phyloP scores from a whole-genome alignment of 2,888 invertebrate species.

The Neria commutata region DNA sequence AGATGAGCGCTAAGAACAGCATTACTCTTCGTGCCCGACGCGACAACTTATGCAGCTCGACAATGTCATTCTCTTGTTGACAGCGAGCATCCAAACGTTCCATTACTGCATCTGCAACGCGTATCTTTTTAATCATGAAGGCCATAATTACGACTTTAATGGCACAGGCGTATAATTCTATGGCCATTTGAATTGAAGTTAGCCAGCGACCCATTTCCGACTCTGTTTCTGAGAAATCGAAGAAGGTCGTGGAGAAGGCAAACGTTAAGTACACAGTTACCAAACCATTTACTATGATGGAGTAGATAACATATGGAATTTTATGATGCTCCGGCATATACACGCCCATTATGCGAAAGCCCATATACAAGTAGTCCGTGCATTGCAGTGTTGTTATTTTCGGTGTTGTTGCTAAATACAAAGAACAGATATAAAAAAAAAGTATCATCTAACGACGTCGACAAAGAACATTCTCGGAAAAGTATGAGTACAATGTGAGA shows the following conservation, averaged over 20 bases:
- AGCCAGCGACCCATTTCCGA: slow-evolving; percentile 34
- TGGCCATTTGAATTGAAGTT: slow-evolving; percentile 39
- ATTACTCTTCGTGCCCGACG: slow-evolving; percentile 34
- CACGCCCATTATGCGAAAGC: slow-evolving; percentile 32
- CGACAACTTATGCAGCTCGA: slow-evolving; percentile 32
- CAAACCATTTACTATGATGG: slow-evolving; percentile 15
- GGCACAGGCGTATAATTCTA: slow-evolving; percentile 35
- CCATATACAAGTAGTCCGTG: slow-evolving; percentile 22
- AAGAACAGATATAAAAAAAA: no score
- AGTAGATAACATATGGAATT: slow-evolving; percentile 21
- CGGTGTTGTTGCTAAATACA: no score
- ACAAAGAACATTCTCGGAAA: no score
- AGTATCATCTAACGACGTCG: no score
- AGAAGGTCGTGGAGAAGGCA: slow-evolving; percentile 26
- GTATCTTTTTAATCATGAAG: slow-evolving; percentile 22
- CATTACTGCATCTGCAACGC: slow-evolving; percentile 25
- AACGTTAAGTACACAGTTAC: no score
- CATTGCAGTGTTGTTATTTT: slow-evolving; percentile 23
- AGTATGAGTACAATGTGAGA: no score
- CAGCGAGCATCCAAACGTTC: slow-evolving; percentile 35
- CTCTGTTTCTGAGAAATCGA: slow-evolving; percentile 18
- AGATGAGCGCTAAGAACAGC: slow-evolving; percentile 30
- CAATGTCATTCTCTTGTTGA: slow-evolving; percentile 20
- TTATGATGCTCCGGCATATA: slow-evolving; percentile 6
- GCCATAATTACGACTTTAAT: slow-evolving; percentile 31